Base-by-base conservation (phyloP, 2,797 vertebrate species). In the Karalla daura region DNA sequence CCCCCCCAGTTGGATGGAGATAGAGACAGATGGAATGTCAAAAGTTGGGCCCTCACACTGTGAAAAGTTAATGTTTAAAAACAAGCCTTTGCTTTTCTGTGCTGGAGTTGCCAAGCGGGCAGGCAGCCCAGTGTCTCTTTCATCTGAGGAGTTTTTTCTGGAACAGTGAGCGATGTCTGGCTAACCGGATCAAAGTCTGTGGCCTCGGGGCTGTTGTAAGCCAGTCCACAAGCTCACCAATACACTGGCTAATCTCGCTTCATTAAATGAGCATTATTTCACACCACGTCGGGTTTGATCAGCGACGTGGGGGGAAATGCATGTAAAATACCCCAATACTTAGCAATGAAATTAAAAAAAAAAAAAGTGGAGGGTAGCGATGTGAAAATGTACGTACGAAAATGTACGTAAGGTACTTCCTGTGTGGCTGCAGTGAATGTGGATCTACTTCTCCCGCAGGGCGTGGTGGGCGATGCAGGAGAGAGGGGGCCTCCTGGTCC, bases 401-500 rank as follows among this genome's bases (percentile, higher is more conserved):
- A n/a, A n/a, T n/a, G n/a, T n/a, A n/a, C n/a, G n/a, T n/a, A n/a
- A n/a, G n/a, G n/a, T n/a, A n/a, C n/a, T n/a, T n/a, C n/a, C n/a
- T n/a, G n/a, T n/a, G 18, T 21, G 11, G 2, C n/a, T 70, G 15
- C 8, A 56, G 3, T 68, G n/a, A 74, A 32, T 13, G 23, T 55
- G 11, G 13, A 35, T 80, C 4, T 82, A 3, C 70, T 76, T 67
- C 14, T 49, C 70, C 62, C 47, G 17, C 76, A 97, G 97, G 97
- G 97, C 60, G 93, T 95, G 74, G 90, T 94, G 23, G 97, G 97
- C 67, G 95, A 95, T 65, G 91, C 87, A 15, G 97, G 97, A 17
- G 96, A 95, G 12, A 94, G 96, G 88, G 97, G 97, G 2, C 91
- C 94, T 15, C 92, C 95, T 25, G 97, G 97, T 81, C 93, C 95